Base-by-base conservation (phyloP, 2,888 invertebrate species). In the Alviniconcha strummeri region DNA sequence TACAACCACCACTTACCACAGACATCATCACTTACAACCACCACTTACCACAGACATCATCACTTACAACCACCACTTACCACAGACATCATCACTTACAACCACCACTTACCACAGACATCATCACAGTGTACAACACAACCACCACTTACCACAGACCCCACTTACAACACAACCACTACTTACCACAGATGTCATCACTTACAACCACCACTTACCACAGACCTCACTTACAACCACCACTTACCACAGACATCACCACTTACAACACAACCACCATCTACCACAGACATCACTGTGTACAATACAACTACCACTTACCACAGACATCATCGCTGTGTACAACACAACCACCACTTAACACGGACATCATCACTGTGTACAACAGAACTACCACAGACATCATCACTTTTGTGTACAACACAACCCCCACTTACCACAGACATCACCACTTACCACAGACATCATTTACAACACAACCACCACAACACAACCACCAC, bases 51-150 rank as follows among this genome's bases (percentile, higher is more conserved):
- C 75, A 55, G 54, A 74, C 74, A 74, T 55, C 13, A 52, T 15
- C 55, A 52, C 74, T 9, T 3, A 72, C 60, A 83, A 82, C 84
- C 60, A 88, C 88, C 67, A 88, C 85, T 17, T 85, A n/a, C 8
- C 17, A 13, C 83, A 83, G 60, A 87, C 86, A 54, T 83, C 80
- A 7, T 84, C 36, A 36, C 36, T 36, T 3, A 36, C 36, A 3
- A 36, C 1, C 36, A 36, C 3, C 36, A 36, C 0, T 36, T 36
- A 36, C 36, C 36, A 36, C 36, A 3, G 36, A 36, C 36, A 36
- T 36, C 36, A 36, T 36, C 36, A 36, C 36, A 0, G 36, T 36
- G 1, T 36, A 36, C 36, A 36, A 36, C 36, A 36, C 36, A 36
- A 36, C 36, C 36, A 36, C 3, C 55, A 55, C 75, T 55, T 56